Base-by-base conservation (phyloP, 2,113 vertebrate genomes). In the Sinosuthora webbiana region DNA sequence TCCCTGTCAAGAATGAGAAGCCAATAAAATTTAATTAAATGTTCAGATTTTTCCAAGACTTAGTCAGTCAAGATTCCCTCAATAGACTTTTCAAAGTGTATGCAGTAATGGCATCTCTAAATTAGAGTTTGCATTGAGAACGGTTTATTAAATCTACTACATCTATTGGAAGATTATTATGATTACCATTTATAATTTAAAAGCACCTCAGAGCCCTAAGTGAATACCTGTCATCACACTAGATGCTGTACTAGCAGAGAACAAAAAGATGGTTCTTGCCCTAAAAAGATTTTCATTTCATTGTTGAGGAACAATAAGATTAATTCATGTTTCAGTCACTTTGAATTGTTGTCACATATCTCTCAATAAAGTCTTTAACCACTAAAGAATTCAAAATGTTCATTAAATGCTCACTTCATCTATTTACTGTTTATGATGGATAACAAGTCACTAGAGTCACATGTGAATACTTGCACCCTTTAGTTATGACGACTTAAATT, bases 61-160 rank as follows among this genome's bases (percentile, higher is more conserved):
- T 56, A 82, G 84, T 90, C 65, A 79, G 8, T 82, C 63, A 39
- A 76, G 25, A 65, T 62, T 79, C 25, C 57, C 75, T 92, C 75
- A 90, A 56, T 19, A 89, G 53, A 68, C 37, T 76, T 91, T 93
- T 89, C 77, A 83, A 19, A 47, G 17, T 42, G n/a, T 59, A 42
- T 85, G 53, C 44, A 79, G 56, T 87, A 93, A 91, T 62, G 37
- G 47, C 57, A 80, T 41, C 53, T 80, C 74, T 88, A 91, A 96
- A 90, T 83, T 56, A 69, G 70, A 87, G 57, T 82, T 76, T 94
- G 62, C 83, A 84, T 70, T 75, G 47, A 83, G 74, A 94, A 89
- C 63, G 60, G 8, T 75, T 89, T 93, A 87, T 81, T 95, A 87
- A 91, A 64, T 71, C 52, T 78, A 23, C 33, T 75, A 78, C 27